Evolutionary conservation across 2,888 invertebrate species (phyloP).

Genomic region (Meandrusa payeni): DNA sequence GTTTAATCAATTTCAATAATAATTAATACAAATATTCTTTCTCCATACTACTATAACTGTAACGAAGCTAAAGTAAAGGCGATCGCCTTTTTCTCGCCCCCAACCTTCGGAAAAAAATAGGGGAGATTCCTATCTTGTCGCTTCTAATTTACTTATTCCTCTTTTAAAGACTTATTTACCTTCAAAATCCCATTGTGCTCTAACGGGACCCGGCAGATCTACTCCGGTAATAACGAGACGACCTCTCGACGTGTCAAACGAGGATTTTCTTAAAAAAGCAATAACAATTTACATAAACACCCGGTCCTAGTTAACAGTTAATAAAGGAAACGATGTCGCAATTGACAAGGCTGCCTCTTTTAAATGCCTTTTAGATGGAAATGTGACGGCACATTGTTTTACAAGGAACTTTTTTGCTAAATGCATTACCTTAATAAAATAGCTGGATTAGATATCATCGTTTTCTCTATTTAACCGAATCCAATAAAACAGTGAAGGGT

Average conservation of each 20-base stretch:
- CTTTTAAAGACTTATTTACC: conserved; percentile 88
- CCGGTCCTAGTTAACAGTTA: conserved; percentile 78
- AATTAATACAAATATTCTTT: conserved; percentile 26
- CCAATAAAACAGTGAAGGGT: too few relatives aligned
- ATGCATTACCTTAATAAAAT: conserved; percentile 34
- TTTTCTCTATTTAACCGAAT: conserved; percentile 15
- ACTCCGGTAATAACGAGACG: conserved; percentile 63
- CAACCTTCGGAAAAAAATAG: conserved; percentile 76
- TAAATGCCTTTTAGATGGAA: conserved; percentile 72
- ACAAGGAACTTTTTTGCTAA: conserved; percentile 51
- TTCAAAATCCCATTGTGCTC: conserved; percentile 80
- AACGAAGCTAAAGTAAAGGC: conserved; percentile 56
- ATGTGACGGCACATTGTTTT: conserved; percentile 70
- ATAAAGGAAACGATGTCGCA: conserved; percentile 76
- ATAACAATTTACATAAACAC: conserved; percentile 81
- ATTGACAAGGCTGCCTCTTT: conserved; percentile 65
- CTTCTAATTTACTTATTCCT: conserved; percentile 91
- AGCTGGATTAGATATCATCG: conserved; percentile 35
- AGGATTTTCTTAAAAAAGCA: conserved; percentile 76
- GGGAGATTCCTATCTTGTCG: conserved; percentile 89
- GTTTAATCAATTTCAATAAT: too few relatives aligned
- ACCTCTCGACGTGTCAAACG: conserved; percentile 74
- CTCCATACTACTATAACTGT: conserved; percentile 46
- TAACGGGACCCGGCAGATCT: conserved; percentile 58
- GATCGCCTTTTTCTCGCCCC: conserved; percentile 75